Percentiles rank a stretch among this genome's conserved stretches.
phyloP scores from a whole-genome alignment of 2,797 vertebrate genomes.

The Gymnocypris eckloni region DNA sequence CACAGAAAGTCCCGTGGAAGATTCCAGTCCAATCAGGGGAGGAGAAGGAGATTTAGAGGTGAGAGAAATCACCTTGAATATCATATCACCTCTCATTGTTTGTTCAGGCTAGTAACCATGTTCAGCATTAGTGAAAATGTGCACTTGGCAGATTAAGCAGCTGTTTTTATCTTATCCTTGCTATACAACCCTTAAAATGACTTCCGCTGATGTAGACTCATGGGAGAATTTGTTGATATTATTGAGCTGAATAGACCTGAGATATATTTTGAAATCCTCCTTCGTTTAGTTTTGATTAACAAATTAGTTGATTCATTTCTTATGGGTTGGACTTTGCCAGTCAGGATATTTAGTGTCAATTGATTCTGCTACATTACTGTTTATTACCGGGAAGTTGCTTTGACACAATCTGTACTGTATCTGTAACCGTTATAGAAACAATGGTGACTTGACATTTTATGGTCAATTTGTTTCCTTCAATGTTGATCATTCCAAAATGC shows the following conservation, averaged over 20 bases:
- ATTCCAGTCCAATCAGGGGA: slow-evolving; percentile 59
- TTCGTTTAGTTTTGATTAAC: not conserved
- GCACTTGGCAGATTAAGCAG: slow-evolving; percentile 7
- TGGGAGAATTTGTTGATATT: not conserved
- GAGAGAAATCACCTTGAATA: slow-evolving; percentile 53
- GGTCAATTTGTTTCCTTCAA: not conserved
- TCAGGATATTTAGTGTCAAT: not conserved
- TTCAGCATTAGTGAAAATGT: slow-evolving; percentile 10
- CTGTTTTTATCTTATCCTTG: not conserved
- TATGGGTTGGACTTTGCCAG: not conserved
- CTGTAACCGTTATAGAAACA: not conserved
- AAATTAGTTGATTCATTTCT: not conserved
- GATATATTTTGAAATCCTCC: no score
- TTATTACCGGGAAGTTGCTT: not conserved
- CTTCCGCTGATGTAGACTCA: not conserved
- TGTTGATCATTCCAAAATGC: not conserved
- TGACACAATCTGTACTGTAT: not conserved
- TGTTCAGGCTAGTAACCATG: not conserved
- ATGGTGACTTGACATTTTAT: not conserved
- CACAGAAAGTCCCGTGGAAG: slow-evolving; percentile 63
- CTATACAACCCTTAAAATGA: not conserved
- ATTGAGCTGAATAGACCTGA: not conserved
- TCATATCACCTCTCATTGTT: not conserved
- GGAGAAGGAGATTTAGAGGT: slow-evolving; percentile 85
- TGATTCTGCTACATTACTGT: not conserved